A percentile compares a stretch with the other conserved stretches of the same genome.
These are phyloP conservation scores for Bolinopsis microptera DNA, from an alignment of 37 sponge, comb jelly and placozoan species.

Conservation along the genomic window DNA sequence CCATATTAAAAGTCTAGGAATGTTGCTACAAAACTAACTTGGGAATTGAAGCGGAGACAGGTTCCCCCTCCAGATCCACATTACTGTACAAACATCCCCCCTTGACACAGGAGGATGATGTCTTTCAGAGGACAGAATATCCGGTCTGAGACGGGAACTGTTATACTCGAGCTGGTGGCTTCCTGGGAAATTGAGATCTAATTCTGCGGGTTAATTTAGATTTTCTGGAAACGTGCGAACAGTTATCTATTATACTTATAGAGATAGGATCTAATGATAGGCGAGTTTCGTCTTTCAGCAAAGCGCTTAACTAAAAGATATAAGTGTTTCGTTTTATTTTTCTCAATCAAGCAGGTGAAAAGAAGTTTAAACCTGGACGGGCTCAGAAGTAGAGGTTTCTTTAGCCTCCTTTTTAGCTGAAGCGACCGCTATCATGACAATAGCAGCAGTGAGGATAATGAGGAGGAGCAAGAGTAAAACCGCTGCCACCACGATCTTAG, in stretches of 20 bases:
- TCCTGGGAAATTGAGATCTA: not conserved
- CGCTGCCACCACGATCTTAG: constrained; percentile 49
- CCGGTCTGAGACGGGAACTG: constrained; percentile 5
- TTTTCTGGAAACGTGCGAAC: too few species aligned
- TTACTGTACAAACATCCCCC: constrained; percentile 9
- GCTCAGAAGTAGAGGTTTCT: not conserved
- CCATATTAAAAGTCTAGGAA: too few species aligned
- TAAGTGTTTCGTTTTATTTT: too few species aligned
- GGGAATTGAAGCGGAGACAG: not conserved
- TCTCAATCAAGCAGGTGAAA: too few species aligned
- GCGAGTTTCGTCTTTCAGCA: too few species aligned
- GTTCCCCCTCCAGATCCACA: not conserved
- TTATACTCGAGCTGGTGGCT: not conserved
- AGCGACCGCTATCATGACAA: constrained; percentile 11
- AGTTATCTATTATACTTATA: too few species aligned
- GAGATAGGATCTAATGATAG: too few species aligned
- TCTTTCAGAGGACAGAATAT: not conserved
- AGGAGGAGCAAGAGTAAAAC: not conserved
- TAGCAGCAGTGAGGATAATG: not conserved
- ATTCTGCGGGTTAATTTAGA: too few species aligned
- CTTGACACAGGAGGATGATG: not conserved
- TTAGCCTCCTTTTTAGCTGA: not conserved
- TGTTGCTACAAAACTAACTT: too few species aligned
- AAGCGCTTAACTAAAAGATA: too few species aligned
- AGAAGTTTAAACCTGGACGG: too few species aligned